A percentile compares a stretch with the other conserved stretches of the same genome.
These are phyloP conservation scores for Achlya flavicornis DNA, from an alignment of 2,888 invertebrate genomes.

Conservation along the genomic window DNA sequence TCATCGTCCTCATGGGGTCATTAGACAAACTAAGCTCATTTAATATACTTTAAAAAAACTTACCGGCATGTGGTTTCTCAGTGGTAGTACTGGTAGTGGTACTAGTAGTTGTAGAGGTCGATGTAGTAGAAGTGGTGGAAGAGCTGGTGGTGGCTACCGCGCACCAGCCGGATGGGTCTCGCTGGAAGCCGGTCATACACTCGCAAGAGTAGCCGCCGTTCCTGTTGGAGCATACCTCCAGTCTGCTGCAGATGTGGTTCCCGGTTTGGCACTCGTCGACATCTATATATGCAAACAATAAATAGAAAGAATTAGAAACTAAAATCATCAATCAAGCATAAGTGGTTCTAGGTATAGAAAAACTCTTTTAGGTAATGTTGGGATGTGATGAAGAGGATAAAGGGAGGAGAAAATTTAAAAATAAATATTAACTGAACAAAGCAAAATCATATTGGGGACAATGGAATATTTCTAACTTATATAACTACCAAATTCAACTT, in stretches of 20 bases:
- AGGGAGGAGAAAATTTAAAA: no score
- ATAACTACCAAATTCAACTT: conserved; percentile 32
- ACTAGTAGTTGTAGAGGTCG: conserved; percentile 22
- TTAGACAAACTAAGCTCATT: no score
- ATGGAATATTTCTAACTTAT: no score
- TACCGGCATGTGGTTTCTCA: conserved; percentile 1
- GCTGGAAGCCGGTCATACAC: conserved; percentile 90
- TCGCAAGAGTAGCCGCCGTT: conserved; percentile 92
- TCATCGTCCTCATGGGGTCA: no score
- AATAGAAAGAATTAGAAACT: no score
- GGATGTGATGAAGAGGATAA: no score
- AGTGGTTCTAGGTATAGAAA: no score
- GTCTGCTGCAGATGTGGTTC: conserved; percentile 47
- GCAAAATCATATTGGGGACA: no score
- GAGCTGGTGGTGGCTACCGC: conserved; percentile 37
- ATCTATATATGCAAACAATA: conserved; percentile 76
- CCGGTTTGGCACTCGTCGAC: conserved; percentile 88
- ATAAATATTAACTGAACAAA: no score
- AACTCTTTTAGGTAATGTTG: no score
- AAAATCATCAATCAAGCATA: no score
- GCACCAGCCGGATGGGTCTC: conserved; percentile 81
- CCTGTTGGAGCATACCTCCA: conserved; percentile 50
- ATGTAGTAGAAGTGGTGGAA: conserved; percentile 35
- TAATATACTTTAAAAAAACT: no score
- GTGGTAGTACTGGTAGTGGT: conserved; percentile 24